Base-by-base conservation (phyloP, 1,140 invertebrate species). In the Scaptomyza graminum region DNA sequence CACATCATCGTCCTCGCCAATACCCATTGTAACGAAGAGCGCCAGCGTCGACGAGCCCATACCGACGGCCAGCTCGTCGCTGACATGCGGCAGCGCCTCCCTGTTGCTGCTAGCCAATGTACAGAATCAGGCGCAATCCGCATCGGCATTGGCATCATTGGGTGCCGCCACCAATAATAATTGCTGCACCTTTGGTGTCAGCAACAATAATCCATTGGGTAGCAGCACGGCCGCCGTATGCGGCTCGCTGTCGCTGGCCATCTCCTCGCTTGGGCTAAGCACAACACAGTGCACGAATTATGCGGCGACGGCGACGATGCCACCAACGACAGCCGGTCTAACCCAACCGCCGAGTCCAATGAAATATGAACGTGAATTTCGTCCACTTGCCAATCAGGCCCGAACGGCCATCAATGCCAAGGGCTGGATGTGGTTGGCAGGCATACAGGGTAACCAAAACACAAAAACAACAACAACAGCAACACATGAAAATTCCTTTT, bases 341-440 rank as follows among this genome's bases (percentile, higher is more conserved):
- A 87, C 84, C 16, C 90, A 91, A 54, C 90, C 90, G 51, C 90
- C 85, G 7, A 91, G 90, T 78, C 90, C 91, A 46, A 74, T 92
- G 61, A 89, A 90, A 74, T 90, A 83, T 63, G 91, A 91, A 57
- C 74, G 84, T 9, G 91, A 92, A 76, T 82, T 90, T 80, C 80
- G 89, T 78, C 80, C 90, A 76, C 60, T 92, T 18, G 79, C 79
- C 63, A 91, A 91, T 92, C 92, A 84, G 90, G 93, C 91, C 74
- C 92, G 79, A 91, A 94, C 92, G 88, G 94, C 93, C 90, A 94
- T 76, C 91, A 96, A 94, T 93, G 92, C 92, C 93, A 93, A 94
- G 49, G 96, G 96, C 41, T 97, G 96, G 96, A 94, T 95, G 90
- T 97, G 95, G 94, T 94, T 97, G 65, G 95, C 95, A 15, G 95